Conservation (phyloP, 2,888 invertebrate genomes). For the Coelopa pilipes region DNA sequence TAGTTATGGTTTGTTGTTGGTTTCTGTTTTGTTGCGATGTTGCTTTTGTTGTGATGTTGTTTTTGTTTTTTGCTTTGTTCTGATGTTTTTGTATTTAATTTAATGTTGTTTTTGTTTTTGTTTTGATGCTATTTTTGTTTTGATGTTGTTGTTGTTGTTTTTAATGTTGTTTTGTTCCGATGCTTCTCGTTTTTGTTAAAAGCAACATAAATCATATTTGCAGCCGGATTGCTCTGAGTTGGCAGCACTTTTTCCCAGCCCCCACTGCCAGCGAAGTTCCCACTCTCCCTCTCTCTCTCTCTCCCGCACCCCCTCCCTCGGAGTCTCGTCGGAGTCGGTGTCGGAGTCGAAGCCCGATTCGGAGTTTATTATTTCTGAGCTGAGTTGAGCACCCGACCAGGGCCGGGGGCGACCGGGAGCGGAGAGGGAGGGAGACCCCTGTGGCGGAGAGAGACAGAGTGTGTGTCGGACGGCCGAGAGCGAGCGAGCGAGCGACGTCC, state of each 20-base stretch:
- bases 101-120: neutral
- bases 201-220: constrained; percentile 54
- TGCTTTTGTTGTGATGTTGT: no score
- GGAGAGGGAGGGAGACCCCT: neutral
- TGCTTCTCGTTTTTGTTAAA: constrained; percentile 47
- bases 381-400: neutral
- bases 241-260: constrained; percentile 7
- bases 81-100: neutral
- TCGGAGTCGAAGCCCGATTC: constrained; percentile 30
- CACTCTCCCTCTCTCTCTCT: no score
- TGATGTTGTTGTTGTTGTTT: neutral
- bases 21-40: neutral
- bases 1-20: no score
- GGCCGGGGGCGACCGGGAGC: neutral
- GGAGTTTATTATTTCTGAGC: constrained; percentile 39
- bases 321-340: constrained; percentile 32
- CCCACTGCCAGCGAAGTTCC: no score
- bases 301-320: no score
- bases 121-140: constrained; percentile 5
- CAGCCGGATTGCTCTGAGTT: constrained; percentile 13
- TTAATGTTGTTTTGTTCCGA: constrained; percentile 48
- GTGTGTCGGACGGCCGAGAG: no score
- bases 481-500: neutral
- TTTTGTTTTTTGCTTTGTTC: neutral
- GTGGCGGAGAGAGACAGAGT: no score